Evolutionary conservation across 2,888 invertebrate genomes (phyloP).

Genomic region (Hyposoter didymator): DNA sequence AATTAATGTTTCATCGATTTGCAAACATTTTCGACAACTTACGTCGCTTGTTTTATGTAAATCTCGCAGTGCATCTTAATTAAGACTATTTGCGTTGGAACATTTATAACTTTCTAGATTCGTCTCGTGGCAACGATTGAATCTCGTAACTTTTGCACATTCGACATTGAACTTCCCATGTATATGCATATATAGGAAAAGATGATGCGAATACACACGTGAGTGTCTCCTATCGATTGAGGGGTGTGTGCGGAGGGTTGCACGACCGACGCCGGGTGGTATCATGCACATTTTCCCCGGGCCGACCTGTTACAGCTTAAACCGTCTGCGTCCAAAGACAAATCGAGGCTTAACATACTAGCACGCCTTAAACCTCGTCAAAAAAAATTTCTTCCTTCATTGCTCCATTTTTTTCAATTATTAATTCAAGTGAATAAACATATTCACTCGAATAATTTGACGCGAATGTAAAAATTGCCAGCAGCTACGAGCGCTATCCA

Average conservation of each 20-base stretch:
- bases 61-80: too few relatives aligned
- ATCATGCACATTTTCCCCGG: conserved; percentile 39
- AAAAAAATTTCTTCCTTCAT: background rate
- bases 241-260: conserved; percentile 25
- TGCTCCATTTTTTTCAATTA: background rate
- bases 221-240: conserved; percentile 45
- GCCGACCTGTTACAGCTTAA: conserved; percentile 56
- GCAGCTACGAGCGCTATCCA: background rate
- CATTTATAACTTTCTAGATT: background rate
- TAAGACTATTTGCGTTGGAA: background rate
- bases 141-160: background rate
- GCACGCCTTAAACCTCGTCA: conserved; percentile 7
- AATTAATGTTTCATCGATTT: conserved; percentile 15
- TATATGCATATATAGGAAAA: background rate
- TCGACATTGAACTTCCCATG: background rate
- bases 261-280: conserved; percentile 56
- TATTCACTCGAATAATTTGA: background rate
- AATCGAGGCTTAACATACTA: conserved; percentile 2
- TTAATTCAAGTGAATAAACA: background rate
- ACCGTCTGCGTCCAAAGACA: conserved; percentile 28
- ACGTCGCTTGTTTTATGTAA: background rate
- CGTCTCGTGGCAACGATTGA: background rate
- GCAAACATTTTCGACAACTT: background rate
- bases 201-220: conserved; percentile 16
- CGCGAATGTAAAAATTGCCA: background rate